phyloP scores from a whole-genome alignment of 2,888 invertebrate species.

The Uropetala carovei region DNA sequence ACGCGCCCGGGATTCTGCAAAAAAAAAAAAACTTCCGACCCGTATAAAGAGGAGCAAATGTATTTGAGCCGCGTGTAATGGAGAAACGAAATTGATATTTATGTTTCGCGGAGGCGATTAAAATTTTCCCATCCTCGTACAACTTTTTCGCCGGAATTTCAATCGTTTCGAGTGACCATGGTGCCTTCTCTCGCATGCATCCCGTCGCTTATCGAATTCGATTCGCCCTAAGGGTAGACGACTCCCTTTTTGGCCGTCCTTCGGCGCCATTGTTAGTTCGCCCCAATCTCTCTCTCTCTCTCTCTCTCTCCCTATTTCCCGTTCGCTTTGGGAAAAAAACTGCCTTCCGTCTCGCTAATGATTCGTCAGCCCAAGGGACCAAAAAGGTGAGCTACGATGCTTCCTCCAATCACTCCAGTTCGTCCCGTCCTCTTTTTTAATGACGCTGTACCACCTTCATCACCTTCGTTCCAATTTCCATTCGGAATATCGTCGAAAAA shows the following conservation, averaged over 20 bases:
- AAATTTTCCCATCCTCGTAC: background rate
- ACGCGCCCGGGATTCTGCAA: no score
- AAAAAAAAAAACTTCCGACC: no score
- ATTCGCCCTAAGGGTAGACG: background rate
- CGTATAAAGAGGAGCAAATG: background rate
- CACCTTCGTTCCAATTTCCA: conserved; percentile 30
- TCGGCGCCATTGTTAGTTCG: conserved; percentile 1
- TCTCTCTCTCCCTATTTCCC: background rate
- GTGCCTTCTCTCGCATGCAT: background rate
- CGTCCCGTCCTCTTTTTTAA: background rate
- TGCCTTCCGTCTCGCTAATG: conserved; percentile 13
- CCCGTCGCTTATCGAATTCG: conserved; percentile 8
- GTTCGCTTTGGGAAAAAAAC: background rate
- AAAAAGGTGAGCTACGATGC: conserved; percentile 10
- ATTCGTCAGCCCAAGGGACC: conserved; percentile 17
- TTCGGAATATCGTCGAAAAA: conserved; percentile 15
- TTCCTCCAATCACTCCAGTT: conserved; percentile 11
- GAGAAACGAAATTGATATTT: background rate
- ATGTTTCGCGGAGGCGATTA: conserved; percentile 8
- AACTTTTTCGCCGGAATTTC: conserved; percentile 7
- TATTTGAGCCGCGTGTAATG: background rate
- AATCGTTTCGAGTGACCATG: conserved; percentile 4
- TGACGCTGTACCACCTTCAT: background rate
- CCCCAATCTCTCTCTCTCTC: background rate
- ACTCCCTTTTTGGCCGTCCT: background rate